Evolutionary conservation across 2,888 invertebrate genomes (phyloP).

Genomic region (Apodemia hepburni): DNA sequence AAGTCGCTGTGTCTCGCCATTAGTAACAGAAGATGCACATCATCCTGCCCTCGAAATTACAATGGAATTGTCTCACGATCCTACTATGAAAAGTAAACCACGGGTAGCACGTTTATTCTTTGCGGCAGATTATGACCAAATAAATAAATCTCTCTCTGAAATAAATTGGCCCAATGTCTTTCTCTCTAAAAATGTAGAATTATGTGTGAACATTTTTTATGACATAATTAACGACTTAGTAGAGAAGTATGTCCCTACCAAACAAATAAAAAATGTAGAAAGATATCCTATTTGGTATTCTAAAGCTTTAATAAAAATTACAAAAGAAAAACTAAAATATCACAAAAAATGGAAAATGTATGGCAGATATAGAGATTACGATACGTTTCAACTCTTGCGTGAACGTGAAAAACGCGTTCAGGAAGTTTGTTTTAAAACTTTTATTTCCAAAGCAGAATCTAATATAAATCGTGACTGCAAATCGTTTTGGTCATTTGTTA

Average conservation of each 20-base stretch:
- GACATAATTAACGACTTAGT: neutral
- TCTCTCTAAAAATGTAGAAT: neutral
- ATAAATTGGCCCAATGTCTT: neutral
- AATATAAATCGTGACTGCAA: constrained; percentile 14
- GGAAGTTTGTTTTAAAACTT: constrained; percentile 10
- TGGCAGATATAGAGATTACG: constrained; percentile 1
- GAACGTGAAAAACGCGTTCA: neutral
- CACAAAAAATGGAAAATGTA: constrained; percentile 1
- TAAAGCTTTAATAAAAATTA: neutral
- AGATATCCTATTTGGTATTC: neutral
- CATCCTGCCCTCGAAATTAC: neutral
- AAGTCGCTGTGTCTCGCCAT: neutral
- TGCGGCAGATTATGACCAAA: neutral
- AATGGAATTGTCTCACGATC: neutral
- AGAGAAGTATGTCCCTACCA: neutral
- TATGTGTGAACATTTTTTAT: neutral
- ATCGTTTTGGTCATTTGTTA: constrained; percentile 19
- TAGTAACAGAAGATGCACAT: neutral
- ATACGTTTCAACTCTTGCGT: neutral
- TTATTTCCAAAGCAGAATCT: constrained; percentile 8
- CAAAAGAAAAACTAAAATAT: neutral
- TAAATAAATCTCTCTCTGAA: neutral
- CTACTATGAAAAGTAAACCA: neutral
- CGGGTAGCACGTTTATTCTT: neutral
- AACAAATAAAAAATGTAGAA: neutral